A percentile compares a stretch with the other conserved stretches of the same genome.
Conservation (phyloP, 2,888 invertebrate species). For the Horisme vitalbata region DNA sequence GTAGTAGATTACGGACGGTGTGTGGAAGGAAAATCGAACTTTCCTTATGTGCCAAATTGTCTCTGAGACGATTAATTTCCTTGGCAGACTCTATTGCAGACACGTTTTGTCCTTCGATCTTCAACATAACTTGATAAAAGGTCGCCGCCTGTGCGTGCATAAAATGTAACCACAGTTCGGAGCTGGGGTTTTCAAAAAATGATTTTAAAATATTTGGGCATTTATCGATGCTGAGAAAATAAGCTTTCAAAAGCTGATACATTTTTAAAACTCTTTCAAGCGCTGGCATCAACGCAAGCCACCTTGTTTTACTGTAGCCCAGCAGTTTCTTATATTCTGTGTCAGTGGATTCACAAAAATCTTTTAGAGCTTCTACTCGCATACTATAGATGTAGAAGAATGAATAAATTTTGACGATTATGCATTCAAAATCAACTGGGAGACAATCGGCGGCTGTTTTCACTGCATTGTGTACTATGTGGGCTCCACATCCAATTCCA, state of each 20-base stretch:
- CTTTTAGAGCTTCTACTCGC: slow-evolving; percentile 7
- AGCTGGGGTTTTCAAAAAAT: too few species aligned
- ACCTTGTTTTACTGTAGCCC: slow-evolving; percentile 35
- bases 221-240: too few species aligned
- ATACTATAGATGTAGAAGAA: slow-evolving; percentile 34
- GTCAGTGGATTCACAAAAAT: slow-evolving; percentile 2
- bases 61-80: slow-evolving; percentile 36
- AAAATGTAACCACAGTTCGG: too few species aligned
- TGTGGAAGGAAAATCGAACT: slow-evolving; percentile 25
- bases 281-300: slow-evolving; percentile 31
- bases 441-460: slow-evolving; percentile 38
- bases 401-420: slow-evolving; percentile 36
- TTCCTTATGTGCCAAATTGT: slow-evolving; percentile 32
- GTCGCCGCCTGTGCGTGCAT: too few species aligned
- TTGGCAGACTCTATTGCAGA: slow-evolving; percentile 36
- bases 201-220: too few species aligned
- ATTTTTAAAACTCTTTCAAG: neutral
- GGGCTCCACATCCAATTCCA: slow-evolving; percentile 37
- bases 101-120: slow-evolving; percentile 30
- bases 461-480: slow-evolving; percentile 36
- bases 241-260: neutral
- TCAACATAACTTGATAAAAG: too few species aligned
- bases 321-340: slow-evolving; percentile 33
- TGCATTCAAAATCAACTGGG: slow-evolving; percentile 30
- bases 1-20: slow-evolving; percentile 24